Evolutionary conservation across 2,113 vertebrate species (phyloP), one percentile per base, ranked within the genome.

Genomic region (Syngnathus floridae): DNA sequence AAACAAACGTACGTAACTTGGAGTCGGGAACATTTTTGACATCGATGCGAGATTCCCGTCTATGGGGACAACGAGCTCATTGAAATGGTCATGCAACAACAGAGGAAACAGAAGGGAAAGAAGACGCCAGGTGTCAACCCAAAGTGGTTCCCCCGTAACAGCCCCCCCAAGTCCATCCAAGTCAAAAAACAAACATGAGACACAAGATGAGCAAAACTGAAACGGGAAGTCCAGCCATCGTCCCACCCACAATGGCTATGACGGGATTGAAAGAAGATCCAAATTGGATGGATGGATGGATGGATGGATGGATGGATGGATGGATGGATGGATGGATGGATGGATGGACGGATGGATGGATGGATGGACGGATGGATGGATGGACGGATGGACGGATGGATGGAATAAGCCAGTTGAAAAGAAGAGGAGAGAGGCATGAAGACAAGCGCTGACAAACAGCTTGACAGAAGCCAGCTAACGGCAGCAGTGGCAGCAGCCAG

Each of bases 381-480:
- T 2, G 26, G 26, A 31, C 2, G 26, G 26, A 31, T 2, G 26
- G 26, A 31, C 2, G 26, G 26, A 31, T 51, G 17, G 48, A 51
- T 51, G 48, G 6, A 51, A 51, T 51, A 51, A 21, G 19, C 48
- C 3, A 51, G 48, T 21, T n/a, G 71, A 69, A 66, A 65, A 13
- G 58, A 76, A 59, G 65, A 73, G 31, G 63, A 73, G 79, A 76
- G 71, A 26, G 16, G 22, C 4, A 21, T 66, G 67, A 58, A 78
- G 74, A 79, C 70, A 61, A 35, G 1, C 17, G 64, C 68, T n/a
- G 54, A 75, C 65, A 69, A 67, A 70, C 12, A 14, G 67, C 79
- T 70, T 81, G 86, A 84, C 80, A 84, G 82, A 76, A 83, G 68
- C 75, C 62, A 80, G 71, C 76, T 75, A 81, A 77, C 76, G 43